Evolutionary conservation across 2,888 invertebrate genomes (phyloP).

Genomic region (Hemicrepidius hirtus): DNA sequence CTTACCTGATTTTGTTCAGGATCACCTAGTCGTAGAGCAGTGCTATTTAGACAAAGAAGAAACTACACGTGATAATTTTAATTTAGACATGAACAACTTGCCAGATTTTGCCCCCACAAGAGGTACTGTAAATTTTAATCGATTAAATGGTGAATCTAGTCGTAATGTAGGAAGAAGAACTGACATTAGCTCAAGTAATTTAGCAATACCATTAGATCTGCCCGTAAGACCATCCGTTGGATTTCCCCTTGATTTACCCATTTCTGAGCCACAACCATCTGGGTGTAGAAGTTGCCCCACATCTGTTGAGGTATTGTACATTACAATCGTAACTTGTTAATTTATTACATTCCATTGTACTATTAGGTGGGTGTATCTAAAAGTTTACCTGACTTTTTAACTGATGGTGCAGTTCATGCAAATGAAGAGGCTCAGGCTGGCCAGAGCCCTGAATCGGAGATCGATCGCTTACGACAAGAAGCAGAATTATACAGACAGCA

Average conservation of each 20-base stretch:
- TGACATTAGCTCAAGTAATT: slow-evolving; percentile 55
- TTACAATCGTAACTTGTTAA: no score
- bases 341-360: no score
- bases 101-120: slow-evolving; percentile 79
- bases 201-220: slow-evolving; percentile 66
- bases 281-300: slow-evolving; percentile 61
- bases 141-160: slow-evolving; percentile 59
- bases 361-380: slow-evolving; percentile 72
- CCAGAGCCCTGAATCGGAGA: slow-evolving; percentile 68
- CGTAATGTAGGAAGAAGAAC: slow-evolving; percentile 54
- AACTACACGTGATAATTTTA: slow-evolving; percentile 74
- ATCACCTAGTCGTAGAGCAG: slow-evolving; percentile 89
- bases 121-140: slow-evolving; percentile 53
- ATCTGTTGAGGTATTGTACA: slow-evolving; percentile 55
- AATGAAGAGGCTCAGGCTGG: slow-evolving; percentile 60
- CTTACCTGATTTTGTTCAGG: slow-evolving; percentile 91
- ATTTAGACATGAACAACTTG: slow-evolving; percentile 76
- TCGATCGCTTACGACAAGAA: slow-evolving; percentile 75
- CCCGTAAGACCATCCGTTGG: slow-evolving; percentile 66
- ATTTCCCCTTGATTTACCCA: slow-evolving; percentile 70
- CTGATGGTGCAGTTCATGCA: slow-evolving; percentile 78
- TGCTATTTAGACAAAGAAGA: slow-evolving; percentile 77
- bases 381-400: slow-evolving; percentile 82
- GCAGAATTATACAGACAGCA: slow-evolving; percentile 75
- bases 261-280: slow-evolving; percentile 56